Conservation (phyloP, 2,797 vertebrate genomes). For the Thripadectes ignobilis region DNA sequence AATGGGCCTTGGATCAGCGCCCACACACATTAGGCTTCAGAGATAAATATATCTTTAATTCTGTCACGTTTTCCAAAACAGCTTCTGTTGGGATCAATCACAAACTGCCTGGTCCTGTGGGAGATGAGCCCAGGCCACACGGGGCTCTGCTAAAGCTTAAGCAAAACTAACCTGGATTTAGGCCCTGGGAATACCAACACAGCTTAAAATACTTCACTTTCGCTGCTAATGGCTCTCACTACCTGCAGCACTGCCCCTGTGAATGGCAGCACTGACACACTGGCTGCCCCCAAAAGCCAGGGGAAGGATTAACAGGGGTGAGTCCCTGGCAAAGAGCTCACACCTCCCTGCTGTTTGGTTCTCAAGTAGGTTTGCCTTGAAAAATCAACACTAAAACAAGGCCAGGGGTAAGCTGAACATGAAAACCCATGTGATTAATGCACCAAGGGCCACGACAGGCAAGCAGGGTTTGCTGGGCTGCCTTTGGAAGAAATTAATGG, state of each 20-base stretch:
- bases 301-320: not conserved
- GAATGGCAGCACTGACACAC: not conserved
- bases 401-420: not conserved
- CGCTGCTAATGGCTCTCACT: not conserved
- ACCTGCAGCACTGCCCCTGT: not conserved
- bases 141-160: not conserved
- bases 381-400: not conserved
- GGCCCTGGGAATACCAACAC: not conserved
- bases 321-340: not conserved
- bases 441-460: not conserved
- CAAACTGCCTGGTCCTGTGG: not conserved
- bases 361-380: not conserved
- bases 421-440: conserved; percentile 38
- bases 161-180: not conserved
- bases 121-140: not conserved
- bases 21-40: not conserved
- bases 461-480: not conserved
- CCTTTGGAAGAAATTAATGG: not conserved
- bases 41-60: conserved; percentile 23
- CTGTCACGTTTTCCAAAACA: not conserved
- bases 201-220: not conserved
- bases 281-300: not conserved
- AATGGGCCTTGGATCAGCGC: conserved; percentile 7
- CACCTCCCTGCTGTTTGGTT: accelerated
- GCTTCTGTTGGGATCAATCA: conserved; percentile 16